phyloP scores from a whole-genome alignment of 2,888 invertebrate genomes.

The Hyposoter didymator region DNA sequence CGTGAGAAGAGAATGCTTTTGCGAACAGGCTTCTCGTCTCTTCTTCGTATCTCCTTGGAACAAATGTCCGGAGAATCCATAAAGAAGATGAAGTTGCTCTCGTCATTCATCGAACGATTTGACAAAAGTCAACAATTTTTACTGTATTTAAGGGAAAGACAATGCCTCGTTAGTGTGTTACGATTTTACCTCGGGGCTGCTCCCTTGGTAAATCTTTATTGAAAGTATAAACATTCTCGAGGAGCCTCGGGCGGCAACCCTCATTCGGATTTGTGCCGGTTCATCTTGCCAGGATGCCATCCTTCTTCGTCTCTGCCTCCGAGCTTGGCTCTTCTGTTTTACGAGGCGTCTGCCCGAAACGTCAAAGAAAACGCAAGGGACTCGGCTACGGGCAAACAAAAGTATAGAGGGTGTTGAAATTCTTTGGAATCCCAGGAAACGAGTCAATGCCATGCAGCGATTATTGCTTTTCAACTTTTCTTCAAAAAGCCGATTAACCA shows the following conservation, averaged over 20 bases:
- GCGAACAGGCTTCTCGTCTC: slow-evolving; percentile 23
- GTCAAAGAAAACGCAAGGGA: slow-evolving; percentile 53
- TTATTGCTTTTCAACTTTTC: neutral
- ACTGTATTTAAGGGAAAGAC: neutral
- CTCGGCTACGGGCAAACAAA: neutral
- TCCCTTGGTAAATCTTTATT: slow-evolving; percentile 51
- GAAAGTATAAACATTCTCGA: slow-evolving; percentile 54
- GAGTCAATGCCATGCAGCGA: neutral
- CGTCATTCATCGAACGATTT: neutral
- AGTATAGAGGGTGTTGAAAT: neutral
- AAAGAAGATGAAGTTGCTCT: neutral
- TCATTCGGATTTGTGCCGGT: slow-evolving; percentile 31
- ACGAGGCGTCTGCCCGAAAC: slow-evolving; percentile 38
- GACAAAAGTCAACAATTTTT: neutral
- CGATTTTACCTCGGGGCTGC: neutral
- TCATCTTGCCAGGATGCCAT: slow-evolving; percentile 17
- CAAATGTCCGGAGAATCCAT: too few species aligned
- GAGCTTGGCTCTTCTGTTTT: slow-evolving; percentile 54
- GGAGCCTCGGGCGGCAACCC: slow-evolving; percentile 4
- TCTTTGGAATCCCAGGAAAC: neutral
- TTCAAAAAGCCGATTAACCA: neutral
- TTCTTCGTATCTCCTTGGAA: neutral
- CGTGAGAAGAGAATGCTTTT: slow-evolving; percentile 50
- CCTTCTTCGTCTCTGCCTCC: slow-evolving; percentile 16
- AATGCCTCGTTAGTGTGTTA: slow-evolving; percentile 4